Percentiles rank a stretch among this genome's conserved stretches.
phyloP scores from a whole-genome alignment of 2,797 vertebrate species.

The Sebastes taczanowskii region DNA sequence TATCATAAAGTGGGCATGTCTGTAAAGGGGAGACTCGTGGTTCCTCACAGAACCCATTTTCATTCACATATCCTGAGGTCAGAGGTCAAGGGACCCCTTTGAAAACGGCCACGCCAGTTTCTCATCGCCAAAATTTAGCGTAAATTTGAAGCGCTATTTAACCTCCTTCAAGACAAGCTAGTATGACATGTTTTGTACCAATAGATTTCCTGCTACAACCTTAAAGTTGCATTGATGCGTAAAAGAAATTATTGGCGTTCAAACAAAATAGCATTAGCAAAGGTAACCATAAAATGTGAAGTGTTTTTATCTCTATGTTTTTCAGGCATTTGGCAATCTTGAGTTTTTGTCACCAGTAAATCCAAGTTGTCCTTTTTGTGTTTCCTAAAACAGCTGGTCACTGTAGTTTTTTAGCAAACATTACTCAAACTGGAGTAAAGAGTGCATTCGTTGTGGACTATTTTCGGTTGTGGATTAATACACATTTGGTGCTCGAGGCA shows the following conservation, averaged over 20 bases:
- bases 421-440: neutral
- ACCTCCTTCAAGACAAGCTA: no score
- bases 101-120: no score
- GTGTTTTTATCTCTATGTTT: neutral
- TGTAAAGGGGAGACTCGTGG: no score
- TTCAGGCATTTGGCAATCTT: neutral
- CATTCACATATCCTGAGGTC: no score
- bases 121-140: no score
- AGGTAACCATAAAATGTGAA: neutral
- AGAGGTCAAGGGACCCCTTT: no score
- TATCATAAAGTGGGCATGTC: no score
- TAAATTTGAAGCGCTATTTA: no score
- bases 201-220: no score
- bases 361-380: neutral
- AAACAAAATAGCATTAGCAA: neutral
- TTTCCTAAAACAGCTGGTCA: neutral
- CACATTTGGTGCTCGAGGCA: neutral
- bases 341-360: neutral
- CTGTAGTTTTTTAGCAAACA: neutral
- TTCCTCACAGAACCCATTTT: rapidly evolving
- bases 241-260: no score
- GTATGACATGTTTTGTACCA: no score
- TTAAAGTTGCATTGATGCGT: no score
- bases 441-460: neutral
- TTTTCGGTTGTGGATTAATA: neutral